Base-by-base conservation (phyloP, 2,113 vertebrate species). In the Antennarius striatus region DNA sequence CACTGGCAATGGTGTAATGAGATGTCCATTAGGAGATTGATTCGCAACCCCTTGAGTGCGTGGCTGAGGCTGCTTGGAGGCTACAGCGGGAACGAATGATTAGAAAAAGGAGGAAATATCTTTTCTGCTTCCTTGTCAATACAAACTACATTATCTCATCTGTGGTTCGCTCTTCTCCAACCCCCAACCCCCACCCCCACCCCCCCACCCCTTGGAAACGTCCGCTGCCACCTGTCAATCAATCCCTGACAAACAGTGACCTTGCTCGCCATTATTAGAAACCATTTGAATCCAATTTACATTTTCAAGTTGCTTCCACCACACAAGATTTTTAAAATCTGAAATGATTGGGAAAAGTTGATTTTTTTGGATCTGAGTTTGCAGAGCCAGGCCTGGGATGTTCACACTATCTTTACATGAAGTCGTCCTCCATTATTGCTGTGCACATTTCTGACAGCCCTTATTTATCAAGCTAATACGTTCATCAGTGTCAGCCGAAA, bases 201-300 rank as follows among this genome's bases (percentile, higher is more conserved):
- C n/a, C n/a, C n/a, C n/a, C n/a, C n/a, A n/a, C n/a, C 72, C 75
- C 79, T 74, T 22, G 22, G 22, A 22, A 22, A 22, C 22, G 22
- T 83, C 76, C 59, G 49, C 88, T 90, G 87, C 90, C 89, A 91
- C 73, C 80, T 92, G 91, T 84, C 89, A 90, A 83, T 92, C 89
- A 88, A 59, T 32, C 17, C 39, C 67, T 85, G 86, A 89, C 73
- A 56, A 81, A 73, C 76, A n/a, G 66, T 82, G 90, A 90, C 91
- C 88, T 91, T 90, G 86, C 58, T 47, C 60, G 53, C 77, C 75
- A 70, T 90, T 87, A 83, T 85, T 86, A 60, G 73, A 75, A 82
- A 83, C 54, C 6, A 77, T 81, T 73, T 70, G 70, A 83, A 85
- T 88, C 70, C 81, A 90, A 80, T 82, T 84, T 81, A 80, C 68